Evolutionary conservation across 2,888 invertebrate species (phyloP), one percentile per base, ranked within the genome.

Genomic region (Operophtera brumata): DNA sequence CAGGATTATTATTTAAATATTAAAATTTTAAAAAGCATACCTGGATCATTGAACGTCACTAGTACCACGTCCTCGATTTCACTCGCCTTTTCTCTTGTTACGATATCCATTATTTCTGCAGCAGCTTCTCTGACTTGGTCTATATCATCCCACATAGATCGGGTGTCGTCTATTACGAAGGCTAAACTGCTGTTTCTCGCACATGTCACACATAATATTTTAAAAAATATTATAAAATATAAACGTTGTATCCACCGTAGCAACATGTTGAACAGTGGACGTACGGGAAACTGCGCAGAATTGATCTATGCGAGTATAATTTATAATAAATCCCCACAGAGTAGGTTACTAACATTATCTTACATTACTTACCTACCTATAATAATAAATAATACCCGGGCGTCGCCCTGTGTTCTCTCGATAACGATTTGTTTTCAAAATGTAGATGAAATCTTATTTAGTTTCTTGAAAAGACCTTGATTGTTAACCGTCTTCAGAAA

Each of bases 41-140:
- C 55, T 59, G 74, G 73, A 63, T 77, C 77, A 41, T 75, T 78
- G 26, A 78, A 69, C 0, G 75, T 77, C 2, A 78, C 71, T 7
- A 78, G 50, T 2, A 78, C 68, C 20, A 74, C 67, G 28, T 78
- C 69, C 25, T 64, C 28, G 2, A 77, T 70, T 13, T 66, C 61
- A 47, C 66, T 72, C 1, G 64, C 43, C 34, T 69, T 70, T 20
- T 67, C 61, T 8, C 56, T 52, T 3, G 68, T 55, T 0, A 75
- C 67, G 7, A 63, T 49, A 28, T 77, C 26, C 47, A 71, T 59
- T 6, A 78, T 72, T 1, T 26, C 44, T 10, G 62, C 52, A 1
- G 65, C 67, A 28, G 61, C 67, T 0, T 3, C 2, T 50, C 30
- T 69, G 0, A 78, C 71, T 48, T 69, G 59, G 0, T 0, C 0